Conservation (phyloP, 2,113 vertebrate species). For the Sceloporus undulatus region DNA sequence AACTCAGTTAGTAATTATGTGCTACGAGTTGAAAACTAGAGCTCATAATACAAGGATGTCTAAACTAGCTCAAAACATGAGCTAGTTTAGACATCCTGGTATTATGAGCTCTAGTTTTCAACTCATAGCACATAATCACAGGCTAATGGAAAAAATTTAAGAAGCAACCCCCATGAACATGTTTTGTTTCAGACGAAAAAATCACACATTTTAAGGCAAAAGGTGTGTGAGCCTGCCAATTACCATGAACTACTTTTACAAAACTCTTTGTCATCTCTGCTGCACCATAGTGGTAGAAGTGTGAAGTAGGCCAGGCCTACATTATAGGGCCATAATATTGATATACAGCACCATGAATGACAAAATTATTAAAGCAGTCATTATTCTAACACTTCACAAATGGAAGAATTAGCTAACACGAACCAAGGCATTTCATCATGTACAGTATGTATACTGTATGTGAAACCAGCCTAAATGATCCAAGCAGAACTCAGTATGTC, state of each 20-base stretch:
- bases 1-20: neutral
- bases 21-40: rapidly evolving
- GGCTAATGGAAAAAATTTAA: neutral
- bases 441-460: too few relatives aligned
- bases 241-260: too few relatives aligned
- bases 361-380: neutral
- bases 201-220: neutral
- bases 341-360: neutral
- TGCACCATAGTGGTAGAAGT: neutral
- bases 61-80: neutral
- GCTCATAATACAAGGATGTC: neutral
- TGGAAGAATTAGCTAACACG: neutral
- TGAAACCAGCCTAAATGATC: too few relatives aligned
- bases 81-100: too few relatives aligned
- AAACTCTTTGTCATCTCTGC: neutral
- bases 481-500: too few relatives aligned
- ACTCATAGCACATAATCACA: too few relatives aligned
- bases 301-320: neutral
- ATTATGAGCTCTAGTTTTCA: too few relatives aligned
- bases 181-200: neutral
- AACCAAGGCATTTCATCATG: neutral
- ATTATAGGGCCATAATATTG: neutral
- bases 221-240: neutral
- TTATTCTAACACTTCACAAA: neutral
- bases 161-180: neutral